A percentile compares a stretch with the other conserved stretches of the same genome.
These are phyloP conservation scores for Clarias fuscus DNA, from an alignment of 2,797 vertebrate species.

Conservation along the genomic window DNA sequence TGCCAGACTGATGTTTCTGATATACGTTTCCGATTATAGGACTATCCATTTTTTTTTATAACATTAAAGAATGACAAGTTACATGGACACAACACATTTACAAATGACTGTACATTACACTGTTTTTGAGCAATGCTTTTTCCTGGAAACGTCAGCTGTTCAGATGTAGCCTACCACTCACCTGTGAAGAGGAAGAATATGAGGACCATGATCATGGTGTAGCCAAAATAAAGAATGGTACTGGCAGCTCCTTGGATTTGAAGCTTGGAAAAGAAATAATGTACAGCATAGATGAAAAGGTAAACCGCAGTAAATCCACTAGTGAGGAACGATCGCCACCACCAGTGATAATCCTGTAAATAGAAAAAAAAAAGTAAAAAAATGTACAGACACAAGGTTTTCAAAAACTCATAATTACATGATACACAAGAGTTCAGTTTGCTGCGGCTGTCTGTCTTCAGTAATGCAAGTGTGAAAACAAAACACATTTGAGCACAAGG, in stretches of 20 bases:
- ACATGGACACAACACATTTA: background rate
- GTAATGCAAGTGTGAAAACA: background rate
- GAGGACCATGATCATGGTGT: slow-evolving; percentile 89
- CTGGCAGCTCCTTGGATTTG: slow-evolving; percentile 86
- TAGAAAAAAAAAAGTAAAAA: slow-evolving; percentile 18
- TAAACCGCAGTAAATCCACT: slow-evolving; percentile 90
- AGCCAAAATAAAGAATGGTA: slow-evolving; percentile 92
- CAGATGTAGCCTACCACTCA: slow-evolving; percentile 54
- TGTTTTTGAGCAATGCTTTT: background rate
- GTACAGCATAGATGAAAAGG: slow-evolving; percentile 84
- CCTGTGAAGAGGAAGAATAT: slow-evolving; percentile 96
- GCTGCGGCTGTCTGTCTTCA: background rate
- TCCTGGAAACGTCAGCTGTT: background rate
- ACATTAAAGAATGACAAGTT: background rate
- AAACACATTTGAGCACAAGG: background rate
- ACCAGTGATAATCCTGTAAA: slow-evolving; percentile 88
- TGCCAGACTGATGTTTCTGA: background rate
- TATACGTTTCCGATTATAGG: background rate
- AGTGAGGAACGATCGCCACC: slow-evolving; percentile 89
- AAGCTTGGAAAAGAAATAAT: slow-evolving; percentile 92
- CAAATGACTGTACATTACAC: background rate
- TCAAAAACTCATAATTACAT: background rate
- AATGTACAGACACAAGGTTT: background rate
- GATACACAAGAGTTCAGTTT: background rate
- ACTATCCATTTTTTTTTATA: background rate